Evolutionary conservation across 2,113 vertebrate species (phyloP), one percentile per base, ranked within the genome.

Genomic region (Rhinichthys klamathensis): DNA sequence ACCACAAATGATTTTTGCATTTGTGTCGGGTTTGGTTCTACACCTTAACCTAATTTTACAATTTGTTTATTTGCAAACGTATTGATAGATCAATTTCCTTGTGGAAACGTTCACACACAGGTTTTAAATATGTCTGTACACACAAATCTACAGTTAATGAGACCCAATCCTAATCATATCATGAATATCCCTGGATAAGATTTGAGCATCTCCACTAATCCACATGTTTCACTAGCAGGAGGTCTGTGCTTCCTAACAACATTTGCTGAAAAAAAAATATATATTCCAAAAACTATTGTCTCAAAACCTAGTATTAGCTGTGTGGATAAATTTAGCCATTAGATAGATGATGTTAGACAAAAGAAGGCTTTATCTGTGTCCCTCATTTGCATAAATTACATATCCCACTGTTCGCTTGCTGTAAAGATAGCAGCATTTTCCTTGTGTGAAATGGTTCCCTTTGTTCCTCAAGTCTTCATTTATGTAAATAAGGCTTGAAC

Each of bases 361-460:
- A 90, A 90, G 88, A 89, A 91, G 44, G 76, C 90, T 94, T 94
- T 93, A 90, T 92, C 90, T 91, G 90, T 92, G 92, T 91, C 89
- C 87, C 89, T 92, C 90, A 92, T 94, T 94, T 93, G 92, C 93
- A 94, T 95, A 91, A 91, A 93, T 95, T 92, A 93, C 93, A 93
- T 92, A 92, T 94, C 88, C 85, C 82, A 38, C 69, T 90, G 89
- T 91, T 93, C 88, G 88, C 87, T 90, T 83, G 87, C 75, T 58
- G 85, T 93, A 88, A 89, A 92, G 91, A 94, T 92, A 90, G 92
- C 89, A 86, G 90, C 90, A 83, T 91, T 89, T 90, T 92, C 91
- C 91, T 92, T 92, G 84, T 82, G 86, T 32, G 82, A 92, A 89
- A 87, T 90, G 80, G 89, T 91, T 91, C 84, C 85, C 82, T 93